Base-by-base conservation (phyloP, 2,888 invertebrate genomes). In the Drosophila picticornis region DNA sequence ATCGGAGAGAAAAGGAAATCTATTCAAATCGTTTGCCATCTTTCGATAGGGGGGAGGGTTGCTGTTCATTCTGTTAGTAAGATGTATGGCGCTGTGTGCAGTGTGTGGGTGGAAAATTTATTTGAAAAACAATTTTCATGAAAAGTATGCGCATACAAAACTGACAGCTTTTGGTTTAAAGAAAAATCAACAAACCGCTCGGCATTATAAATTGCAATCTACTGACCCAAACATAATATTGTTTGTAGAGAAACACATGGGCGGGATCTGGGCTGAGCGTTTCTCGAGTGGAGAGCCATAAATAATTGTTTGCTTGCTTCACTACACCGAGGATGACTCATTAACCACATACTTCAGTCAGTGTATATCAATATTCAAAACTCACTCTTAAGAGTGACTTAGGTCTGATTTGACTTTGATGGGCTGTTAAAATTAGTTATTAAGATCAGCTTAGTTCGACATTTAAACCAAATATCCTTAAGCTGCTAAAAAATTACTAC, bases 121-220 rank as follows among this genome's bases (percentile, higher is more conserved):
- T 88, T 89, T 88, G 84, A 76, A 88, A 89, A 88, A 83, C 87
- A 87, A 88, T 88, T 87, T 83, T 88, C 85, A 57, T 85, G 88
- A 85, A 88, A 85, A 86, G 85, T 86, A 88, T 86, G 85, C 88
- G 88, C 85, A 83, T 75, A 85, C 85, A 83, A 85, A 88, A 88
- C 88, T 84, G 85, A 83, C 85, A 85, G 85, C 88, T 81, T 80
- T 83, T 68, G 81, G 72, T 60, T 80, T 81, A 70, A 76, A 75
- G 83, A 77, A 85, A 88, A 85, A 85, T 81, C 88, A 88, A 86
- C 88, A 86, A 88, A 80, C 73, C 63, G 75, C 51, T 61, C 48
- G 56, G 71, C 65, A 83, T 81, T 83, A 81, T 88, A 86, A 83
- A 86, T 86, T 80, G 85, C 85, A 84, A 80, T 77, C 80, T 46